phyloP scores from a whole-genome alignment of 2,113 vertebrate species.

The Anguilla japonica region DNA sequence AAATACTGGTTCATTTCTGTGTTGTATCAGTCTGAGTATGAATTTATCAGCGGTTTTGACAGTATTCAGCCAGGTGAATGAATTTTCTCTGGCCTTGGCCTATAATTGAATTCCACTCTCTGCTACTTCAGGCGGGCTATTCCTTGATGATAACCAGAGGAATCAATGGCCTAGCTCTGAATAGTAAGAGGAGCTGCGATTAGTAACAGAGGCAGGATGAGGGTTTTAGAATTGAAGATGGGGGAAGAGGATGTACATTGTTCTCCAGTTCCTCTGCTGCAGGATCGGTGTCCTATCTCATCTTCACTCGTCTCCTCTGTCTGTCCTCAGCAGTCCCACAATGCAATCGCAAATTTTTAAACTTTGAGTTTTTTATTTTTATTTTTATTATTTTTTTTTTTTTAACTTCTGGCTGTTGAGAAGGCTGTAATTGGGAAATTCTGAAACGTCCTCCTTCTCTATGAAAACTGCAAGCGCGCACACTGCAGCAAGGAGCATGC shows the following conservation, averaged over 20 bases:
- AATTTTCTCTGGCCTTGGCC: background rate
- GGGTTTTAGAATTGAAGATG: background rate
- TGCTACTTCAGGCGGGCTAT: background rate
- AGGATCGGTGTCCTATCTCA: background rate
- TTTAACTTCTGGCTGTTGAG: background rate
- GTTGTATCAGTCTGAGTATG: too few species aligned
- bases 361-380: too few species aligned
- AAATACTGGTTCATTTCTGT: too few species aligned
- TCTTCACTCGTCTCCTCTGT: background rate
- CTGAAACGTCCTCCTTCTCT: background rate
- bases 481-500: background rate
- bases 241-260: background rate
- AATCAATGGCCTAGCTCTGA: background rate
- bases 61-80: background rate
- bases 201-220: background rate
- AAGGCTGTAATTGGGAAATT: background rate
- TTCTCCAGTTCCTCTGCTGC: background rate
- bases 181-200: background rate
- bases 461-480: background rate
- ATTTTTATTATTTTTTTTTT: too few species aligned
- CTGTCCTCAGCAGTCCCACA: background rate
- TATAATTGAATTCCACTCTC: background rate
- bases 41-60: background rate
- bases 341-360: background rate
- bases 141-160: background rate